Percentiles rank a stretch among this genome's conserved stretches.
Conservation (phyloP, 1,140 invertebrate genomes). For the Drosophila melanogaster region DNA sequence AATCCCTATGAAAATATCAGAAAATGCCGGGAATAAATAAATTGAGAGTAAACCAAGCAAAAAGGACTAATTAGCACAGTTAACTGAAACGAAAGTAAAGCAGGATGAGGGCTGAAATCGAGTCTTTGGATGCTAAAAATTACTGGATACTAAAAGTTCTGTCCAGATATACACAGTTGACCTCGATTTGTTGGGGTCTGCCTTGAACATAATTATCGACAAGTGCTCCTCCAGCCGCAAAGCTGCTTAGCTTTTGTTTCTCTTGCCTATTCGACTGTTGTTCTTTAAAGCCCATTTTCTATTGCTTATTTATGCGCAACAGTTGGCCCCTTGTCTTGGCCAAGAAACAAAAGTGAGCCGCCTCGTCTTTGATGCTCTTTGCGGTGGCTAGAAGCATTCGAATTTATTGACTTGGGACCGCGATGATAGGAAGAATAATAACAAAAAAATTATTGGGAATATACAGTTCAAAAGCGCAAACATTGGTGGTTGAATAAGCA, state of each 20-base stretch:
- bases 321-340: constrained; percentile 59
- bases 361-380: constrained; percentile 33
- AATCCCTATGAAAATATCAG: constrained; percentile 7
- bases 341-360: constrained; percentile 42
- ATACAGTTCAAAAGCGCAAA: constrained; percentile 1
- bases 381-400: not conserved
- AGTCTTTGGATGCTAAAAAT: constrained; percentile 42
- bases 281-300: constrained; percentile 51
- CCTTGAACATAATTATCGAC: constrained; percentile 67
- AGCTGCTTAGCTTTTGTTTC: constrained; percentile 53
- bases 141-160: not conserved
- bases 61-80: constrained; percentile 58
- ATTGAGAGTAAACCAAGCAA: constrained; percentile 20
- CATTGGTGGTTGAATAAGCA: not conserved
- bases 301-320: constrained; percentile 73
- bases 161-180: constrained; percentile 48
- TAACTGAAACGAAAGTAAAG: constrained; percentile 26
- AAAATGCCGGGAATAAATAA: constrained; percentile 26
- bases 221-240: constrained; percentile 41
- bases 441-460: constrained; percentile 2
- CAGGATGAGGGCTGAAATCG: constrained; percentile 17
- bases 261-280: constrained; percentile 14
- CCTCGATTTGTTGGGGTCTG: constrained; percentile 62
- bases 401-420: constrained; percentile 19
- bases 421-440: constrained; percentile 28